Evolutionary conservation across 2,888 invertebrate species (phyloP), one percentile per base, ranked within the genome.

Genomic region (Melanophora roralis): DNA sequence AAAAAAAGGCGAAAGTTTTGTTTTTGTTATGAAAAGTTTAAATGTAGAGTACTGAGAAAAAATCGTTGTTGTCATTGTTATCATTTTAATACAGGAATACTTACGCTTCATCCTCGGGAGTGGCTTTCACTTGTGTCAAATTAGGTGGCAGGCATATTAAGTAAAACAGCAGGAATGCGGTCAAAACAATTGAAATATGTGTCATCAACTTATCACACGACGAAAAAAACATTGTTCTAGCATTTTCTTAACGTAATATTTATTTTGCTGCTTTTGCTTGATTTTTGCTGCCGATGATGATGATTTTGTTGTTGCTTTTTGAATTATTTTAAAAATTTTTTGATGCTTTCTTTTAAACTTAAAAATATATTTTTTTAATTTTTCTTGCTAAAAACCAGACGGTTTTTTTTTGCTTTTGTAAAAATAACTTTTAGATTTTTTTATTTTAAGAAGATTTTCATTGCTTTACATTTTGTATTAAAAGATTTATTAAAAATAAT

Each of bases 141-240:
- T 86, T 83, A 83, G 87, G 83, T 83, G 87, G 84, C 83, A 89
- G 83, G 83, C 83, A 89, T 83, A 85, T 83, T 78, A 86, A 84
- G 81, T 89, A 86, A 83, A 86, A 84, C 83, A 86, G 83, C 65
- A 88, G 86, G 84, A 89, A 86, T 87, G 87, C 87, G 88, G 88
- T 86, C 88, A 89, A 86, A 86, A 88, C 84, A 85, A 88, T 84
- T 83, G 85, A 86, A 79, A 87, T 84, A 87, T 88, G 89, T 89
- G 89, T 88, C 89, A 89, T 89, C 89, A 89, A 89, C 89, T 89
- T 89, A 86, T 87, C 86, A 85, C 87, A 86, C 85, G 85, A 74
- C 81, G 83, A 85, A 85, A 86, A 86, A 78, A 73, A 85, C 89
- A 89, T 89, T 87, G 88, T 89, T 86, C 88, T 89, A 86, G 88